These are phyloP conservation scores for Nannoperca australis DNA, from an alignment of 2,797 vertebrate genomes.

Conservation along the genomic window DNA sequence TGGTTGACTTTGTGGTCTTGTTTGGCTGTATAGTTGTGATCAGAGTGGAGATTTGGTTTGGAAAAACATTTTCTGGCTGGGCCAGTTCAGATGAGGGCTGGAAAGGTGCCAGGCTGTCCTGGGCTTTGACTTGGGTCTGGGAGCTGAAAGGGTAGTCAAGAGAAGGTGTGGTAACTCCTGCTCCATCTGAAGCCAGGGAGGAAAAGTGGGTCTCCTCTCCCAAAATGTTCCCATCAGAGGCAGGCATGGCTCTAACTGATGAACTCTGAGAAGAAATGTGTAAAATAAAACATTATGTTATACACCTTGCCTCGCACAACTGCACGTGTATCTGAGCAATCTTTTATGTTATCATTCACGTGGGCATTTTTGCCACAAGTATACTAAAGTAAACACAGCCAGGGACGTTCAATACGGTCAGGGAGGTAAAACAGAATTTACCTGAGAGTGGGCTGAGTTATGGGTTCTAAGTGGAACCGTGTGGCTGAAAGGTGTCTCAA, in stretches of 20 bases:
- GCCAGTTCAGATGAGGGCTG: constrained; percentile 16
- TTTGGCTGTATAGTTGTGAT: constrained; percentile 31
- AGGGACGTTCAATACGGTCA: neutral
- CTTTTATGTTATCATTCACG: neutral
- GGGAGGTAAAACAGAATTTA: constrained; percentile 19
- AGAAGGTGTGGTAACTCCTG: constrained; percentile 51
- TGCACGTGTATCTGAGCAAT: neutral
- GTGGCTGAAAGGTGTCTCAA: constrained; percentile 63
- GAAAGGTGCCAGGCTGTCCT: constrained; percentile 12
- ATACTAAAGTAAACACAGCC: neutral
- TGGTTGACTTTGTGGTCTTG: neutral
- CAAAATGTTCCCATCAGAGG: constrained; percentile 43
- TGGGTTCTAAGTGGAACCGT: constrained; percentile 24
- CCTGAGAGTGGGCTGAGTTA: constrained; percentile 31
- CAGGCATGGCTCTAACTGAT: constrained; percentile 39
- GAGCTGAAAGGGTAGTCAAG: constrained; percentile 60
- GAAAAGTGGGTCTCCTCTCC: constrained; percentile 54
- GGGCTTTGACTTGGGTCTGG: constrained; percentile 60
- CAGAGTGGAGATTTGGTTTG: constrained; percentile 49
- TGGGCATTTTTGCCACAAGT: neutral
- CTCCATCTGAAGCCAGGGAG: constrained; percentile 62
- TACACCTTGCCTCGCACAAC: neutral
- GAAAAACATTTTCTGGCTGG: constrained; percentile 6
- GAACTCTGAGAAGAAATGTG: constrained; percentile 51
- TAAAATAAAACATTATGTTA: neutral